Base-by-base conservation (phyloP, 2,113 vertebrate species). In the Melanocharis versteri region DNA sequence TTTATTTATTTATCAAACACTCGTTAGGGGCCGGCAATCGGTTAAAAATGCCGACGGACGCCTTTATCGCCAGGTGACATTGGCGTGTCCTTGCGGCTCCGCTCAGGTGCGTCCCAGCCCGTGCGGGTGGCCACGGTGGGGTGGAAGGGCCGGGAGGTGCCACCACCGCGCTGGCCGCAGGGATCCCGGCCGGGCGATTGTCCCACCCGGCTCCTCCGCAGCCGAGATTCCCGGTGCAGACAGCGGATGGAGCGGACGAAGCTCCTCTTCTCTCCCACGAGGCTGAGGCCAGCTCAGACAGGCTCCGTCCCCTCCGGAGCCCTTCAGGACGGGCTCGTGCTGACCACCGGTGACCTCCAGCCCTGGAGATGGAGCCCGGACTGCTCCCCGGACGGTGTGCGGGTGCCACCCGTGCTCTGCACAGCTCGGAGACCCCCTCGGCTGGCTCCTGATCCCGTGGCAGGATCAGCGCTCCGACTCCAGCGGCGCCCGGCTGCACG, bases 401-500 rank as follows among this genome's bases (percentile, higher is more conserved):
- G 6, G n/a, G 50, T 35, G 42, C 11, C 47, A 40, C 37, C 14
- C 51, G 10, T 6, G 37, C 35, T 57, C 24, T 65, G 16, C 30
- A 7, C 30, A 17, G 20, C 73, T 60, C 0, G 0, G 60, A 24
- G 42, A 6, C 17, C 7, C 16, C 50, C 33, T 19, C 5, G 4
- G 1, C 68, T 50, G 13, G 1, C 7, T 45, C 11, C 19, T 1
- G 9, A 37, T 15, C 13, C 50, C 1, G 30, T 1, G 7, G 31
- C 68, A 24, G 37, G 42, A 1, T 73, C 68, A 99, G 50, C 84
- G 85, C 3, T 97, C 97, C 0, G 96, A 98, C 93, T 99, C 98
- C 92, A 96, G 96, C 48, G 98, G 98, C 5, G 97, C 98, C 42
- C 42, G 94, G 72, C 83, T 90, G 91, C 97, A 98, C 98, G 98